Evolutionary conservation across 2,797 vertebrate genomes (phyloP).

Genomic region (Pterois miles): DNA sequence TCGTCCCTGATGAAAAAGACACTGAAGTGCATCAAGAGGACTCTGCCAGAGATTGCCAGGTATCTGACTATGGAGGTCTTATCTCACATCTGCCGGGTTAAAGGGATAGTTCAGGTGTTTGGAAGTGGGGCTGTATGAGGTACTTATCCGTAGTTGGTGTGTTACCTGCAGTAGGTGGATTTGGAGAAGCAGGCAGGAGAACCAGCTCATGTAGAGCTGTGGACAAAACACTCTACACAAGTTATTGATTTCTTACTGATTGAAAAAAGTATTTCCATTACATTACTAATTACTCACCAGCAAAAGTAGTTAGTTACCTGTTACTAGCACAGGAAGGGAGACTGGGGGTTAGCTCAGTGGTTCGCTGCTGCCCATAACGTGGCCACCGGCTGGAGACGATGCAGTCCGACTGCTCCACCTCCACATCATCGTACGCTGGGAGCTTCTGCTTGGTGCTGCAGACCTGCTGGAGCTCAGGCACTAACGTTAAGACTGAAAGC

Average conservation of each 20-base stretch:
- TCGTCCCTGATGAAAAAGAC: slow-evolving; percentile 99
- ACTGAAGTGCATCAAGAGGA: slow-evolving; percentile 93
- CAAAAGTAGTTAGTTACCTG: background rate
- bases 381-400: background rate
- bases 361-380: slow-evolving; percentile 45
- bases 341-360: background rate
- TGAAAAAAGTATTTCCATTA: no score
- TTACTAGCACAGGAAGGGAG: background rate
- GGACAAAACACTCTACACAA: no score
- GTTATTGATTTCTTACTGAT: no score
- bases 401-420: background rate
- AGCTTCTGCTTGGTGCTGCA: background rate
- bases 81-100: background rate
- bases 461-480: background rate
- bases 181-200: no score
- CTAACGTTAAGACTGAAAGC: background rate
- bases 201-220: no score
- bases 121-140: background rate
- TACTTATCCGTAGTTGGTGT: no score
- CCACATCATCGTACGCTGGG: background rate
- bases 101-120: background rate
- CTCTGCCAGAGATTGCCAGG: slow-evolving; percentile 95
- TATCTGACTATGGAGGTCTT: slow-evolving; percentile 47
- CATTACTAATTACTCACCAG: background rate
- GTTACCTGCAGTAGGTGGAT: no score